These are phyloP conservation scores for Ophraella communa DNA, from an alignment of 2,888 invertebrate genomes.

Conservation along the genomic window DNA sequence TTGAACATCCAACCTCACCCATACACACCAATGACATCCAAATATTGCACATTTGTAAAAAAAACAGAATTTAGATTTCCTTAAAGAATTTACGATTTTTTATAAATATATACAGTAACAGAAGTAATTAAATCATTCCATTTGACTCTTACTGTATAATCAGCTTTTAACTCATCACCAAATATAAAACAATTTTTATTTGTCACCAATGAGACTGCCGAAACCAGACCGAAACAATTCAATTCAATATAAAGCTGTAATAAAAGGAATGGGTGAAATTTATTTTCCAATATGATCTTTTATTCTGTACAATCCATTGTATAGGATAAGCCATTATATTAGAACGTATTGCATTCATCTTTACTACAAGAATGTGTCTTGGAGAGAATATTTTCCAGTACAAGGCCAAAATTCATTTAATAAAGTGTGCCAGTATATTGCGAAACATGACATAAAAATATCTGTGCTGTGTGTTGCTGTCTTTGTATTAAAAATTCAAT, in stretches of 20 bases:
- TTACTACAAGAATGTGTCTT: not conserved
- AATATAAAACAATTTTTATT: not conserved
- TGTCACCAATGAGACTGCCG: not conserved
- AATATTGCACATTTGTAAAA: no score
- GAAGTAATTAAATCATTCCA: no score
- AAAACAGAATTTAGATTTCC: no score
- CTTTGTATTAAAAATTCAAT: no score
- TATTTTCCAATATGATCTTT: constrained; percentile 5
- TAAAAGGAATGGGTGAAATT: not conserved
- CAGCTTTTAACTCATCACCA: not conserved
- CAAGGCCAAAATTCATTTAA: not conserved
- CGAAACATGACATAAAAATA: not conserved
- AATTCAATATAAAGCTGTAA: not conserved
- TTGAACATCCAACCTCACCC: no score
- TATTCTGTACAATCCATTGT: not conserved
- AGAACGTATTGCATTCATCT: constrained; percentile 3
- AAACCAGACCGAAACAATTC: not conserved
- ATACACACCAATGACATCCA: no score
- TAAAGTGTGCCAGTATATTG: not conserved
- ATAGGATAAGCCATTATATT: not conserved
- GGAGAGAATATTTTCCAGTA: not conserved
- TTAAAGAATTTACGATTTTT: no score
- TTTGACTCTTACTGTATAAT: no score
- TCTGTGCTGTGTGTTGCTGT: no score
- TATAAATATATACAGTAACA: no score